Percentiles rank a stretch among this genome's conserved stretches.
Evolutionary conservation across 2,113 vertebrate genomes (phyloP).

Genomic region (Petroica traversi): DNA sequence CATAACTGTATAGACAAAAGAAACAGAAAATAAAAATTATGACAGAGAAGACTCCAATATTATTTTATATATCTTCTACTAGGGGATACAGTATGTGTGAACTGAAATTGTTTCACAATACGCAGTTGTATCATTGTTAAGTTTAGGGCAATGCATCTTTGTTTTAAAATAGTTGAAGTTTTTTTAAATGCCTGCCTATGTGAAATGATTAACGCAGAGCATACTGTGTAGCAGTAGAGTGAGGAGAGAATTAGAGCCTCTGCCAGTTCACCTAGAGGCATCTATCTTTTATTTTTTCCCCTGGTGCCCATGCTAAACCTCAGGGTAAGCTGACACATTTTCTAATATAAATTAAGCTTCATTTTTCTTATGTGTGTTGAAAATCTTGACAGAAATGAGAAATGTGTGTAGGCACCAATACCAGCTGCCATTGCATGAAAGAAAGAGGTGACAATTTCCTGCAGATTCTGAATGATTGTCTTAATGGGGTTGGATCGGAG

Average conservation of each 20-base stretch:
- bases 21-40: background rate
- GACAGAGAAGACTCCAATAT: background rate
- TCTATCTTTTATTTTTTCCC: constrained; percentile 70
- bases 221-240: constrained; percentile 37
- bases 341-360: constrained; percentile 74
- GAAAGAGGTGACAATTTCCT: constrained; percentile 72
- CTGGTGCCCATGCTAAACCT: constrained; percentile 63
- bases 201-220: constrained; percentile 71
- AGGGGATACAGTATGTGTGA: background rate
- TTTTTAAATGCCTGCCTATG: constrained; percentile 56
- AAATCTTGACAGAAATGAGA: constrained; percentile 73
- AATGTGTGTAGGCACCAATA: constrained; percentile 65
- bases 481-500: constrained; percentile 66
- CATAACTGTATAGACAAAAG: background rate
- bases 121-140: constrained; percentile 13
- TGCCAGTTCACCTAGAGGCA: constrained; percentile 70
- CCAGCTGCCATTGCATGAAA: constrained; percentile 70
- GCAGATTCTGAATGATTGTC: constrained; percentile 69
- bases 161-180: constrained; percentile 68
- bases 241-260: constrained; percentile 63
- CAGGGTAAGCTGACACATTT: constrained; percentile 74
- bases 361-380: constrained; percentile 57
- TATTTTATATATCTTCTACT: constrained; percentile 24
- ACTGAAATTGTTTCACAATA: background rate
- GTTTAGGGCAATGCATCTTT: constrained; percentile 60